These are phyloP conservation scores for Elgaria multicarinata DNA, from an alignment of 2,113 vertebrate species.

Conservation along the genomic window DNA sequence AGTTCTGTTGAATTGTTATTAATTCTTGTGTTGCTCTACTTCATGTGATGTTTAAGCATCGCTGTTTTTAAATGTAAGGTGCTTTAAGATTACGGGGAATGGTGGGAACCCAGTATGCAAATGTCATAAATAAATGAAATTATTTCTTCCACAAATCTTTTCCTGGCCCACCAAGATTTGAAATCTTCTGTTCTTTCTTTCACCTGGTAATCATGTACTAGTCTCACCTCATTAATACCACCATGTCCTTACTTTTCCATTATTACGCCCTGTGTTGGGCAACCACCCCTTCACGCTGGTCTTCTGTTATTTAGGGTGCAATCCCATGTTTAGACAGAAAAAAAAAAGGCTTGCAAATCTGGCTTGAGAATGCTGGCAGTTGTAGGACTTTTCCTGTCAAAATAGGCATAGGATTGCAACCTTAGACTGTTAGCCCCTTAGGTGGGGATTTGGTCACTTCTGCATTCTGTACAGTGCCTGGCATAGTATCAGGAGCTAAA, in stretches of 20 bases:
- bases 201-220: neutral
- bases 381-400: too few relatives aligned
- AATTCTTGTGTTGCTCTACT: neutral
- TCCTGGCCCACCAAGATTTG: neutral
- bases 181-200: neutral
- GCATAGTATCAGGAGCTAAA: neutral
- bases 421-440: neutral
- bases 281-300: neutral
- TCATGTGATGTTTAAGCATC: neutral
- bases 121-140: neutral
- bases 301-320: neutral
- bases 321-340: too few relatives aligned
- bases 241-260: neutral
- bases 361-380: too few relatives aligned
- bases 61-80: neutral
- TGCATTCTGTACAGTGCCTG: neutral
- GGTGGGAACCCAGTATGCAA: neutral
- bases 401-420: too few relatives aligned
- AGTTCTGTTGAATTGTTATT: neutral
- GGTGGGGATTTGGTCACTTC: neutral
- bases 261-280: neutral
- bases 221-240: neutral
- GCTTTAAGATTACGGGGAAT: neutral
- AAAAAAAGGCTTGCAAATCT: too few relatives aligned
- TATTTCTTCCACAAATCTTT: neutral